phyloP scores from a whole-genome alignment of 1,140 invertebrate species.

The Diachasma alloeum region DNA sequence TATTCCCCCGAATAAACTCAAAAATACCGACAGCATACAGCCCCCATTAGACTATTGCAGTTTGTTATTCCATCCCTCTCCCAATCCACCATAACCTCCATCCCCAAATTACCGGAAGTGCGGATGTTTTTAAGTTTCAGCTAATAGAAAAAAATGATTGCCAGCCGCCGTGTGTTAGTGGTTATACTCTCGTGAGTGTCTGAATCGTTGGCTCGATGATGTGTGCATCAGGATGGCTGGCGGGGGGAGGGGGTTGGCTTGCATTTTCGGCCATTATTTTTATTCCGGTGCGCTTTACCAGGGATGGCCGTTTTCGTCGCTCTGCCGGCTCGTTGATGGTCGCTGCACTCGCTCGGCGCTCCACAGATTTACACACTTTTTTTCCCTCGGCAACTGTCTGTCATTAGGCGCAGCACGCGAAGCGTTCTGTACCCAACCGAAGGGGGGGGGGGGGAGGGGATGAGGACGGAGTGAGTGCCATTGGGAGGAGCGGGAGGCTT shows the following conservation, averaged over 20 bases:
- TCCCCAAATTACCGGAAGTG: slow-evolving; percentile 51
- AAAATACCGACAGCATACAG: neutral
- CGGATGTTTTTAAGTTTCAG: slow-evolving; percentile 55
- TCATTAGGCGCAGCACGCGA: slow-evolving; percentile 62
- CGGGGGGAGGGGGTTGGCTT: slow-evolving; percentile 31
- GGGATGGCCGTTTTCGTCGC: slow-evolving; percentile 42
- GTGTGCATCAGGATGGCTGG: neutral
- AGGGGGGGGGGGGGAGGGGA: slow-evolving; percentile 26
- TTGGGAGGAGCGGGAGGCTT: neutral
- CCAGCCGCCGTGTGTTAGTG: neutral
- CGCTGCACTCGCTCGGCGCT: slow-evolving; percentile 34
- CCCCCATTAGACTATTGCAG: slow-evolving; percentile 31
- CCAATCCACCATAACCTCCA: slow-evolving; percentile 10
- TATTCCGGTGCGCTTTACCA: slow-evolving; percentile 58
- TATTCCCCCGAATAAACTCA: neutral
- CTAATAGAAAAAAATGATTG: slow-evolving; percentile 57
- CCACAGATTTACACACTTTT: slow-evolving; percentile 57
- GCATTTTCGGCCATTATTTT: slow-evolving; percentile 60
- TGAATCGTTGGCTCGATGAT: slow-evolving; percentile 6
- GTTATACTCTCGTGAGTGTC: neutral
- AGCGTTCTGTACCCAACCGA: slow-evolving; percentile 34
- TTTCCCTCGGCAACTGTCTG: slow-evolving; percentile 60
- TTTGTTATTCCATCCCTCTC: slow-evolving; percentile 41
- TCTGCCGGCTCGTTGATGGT: slow-evolving; percentile 32
- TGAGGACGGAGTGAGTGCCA: neutral